phyloP scores from a whole-genome alignment of 2,797 vertebrate genomes.

The Alauda arvensis region DNA sequence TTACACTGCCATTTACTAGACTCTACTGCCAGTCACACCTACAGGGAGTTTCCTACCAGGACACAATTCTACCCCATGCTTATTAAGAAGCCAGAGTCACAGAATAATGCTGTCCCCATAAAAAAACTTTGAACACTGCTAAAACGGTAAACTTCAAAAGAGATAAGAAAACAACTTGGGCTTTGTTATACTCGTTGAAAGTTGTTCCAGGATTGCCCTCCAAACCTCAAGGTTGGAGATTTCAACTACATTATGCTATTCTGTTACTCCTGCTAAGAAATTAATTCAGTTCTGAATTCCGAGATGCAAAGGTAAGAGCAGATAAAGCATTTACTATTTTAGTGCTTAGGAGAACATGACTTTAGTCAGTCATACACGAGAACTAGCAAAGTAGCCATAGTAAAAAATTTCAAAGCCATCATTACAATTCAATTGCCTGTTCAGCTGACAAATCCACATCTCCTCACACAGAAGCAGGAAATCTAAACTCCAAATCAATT shows the following conservation, averaged over 20 bases:
- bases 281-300: background rate
- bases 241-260: background rate
- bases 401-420: background rate
- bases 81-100: background rate
- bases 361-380: background rate
- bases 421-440: background rate
- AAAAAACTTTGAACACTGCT: background rate
- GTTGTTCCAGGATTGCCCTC: background rate
- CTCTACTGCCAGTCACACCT: background rate
- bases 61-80: fast-evolving
- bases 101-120: background rate
- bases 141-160: background rate
- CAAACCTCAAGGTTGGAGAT: background rate
- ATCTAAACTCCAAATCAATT: background rate
- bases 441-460: background rate
- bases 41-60: background rate
- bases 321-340: background rate
- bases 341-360: background rate
- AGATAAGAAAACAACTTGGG: background rate
- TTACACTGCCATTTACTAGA: background rate
- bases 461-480: background rate
- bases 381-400: background rate
- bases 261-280: background rate
- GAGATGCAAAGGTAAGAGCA: background rate
- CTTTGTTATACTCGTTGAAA: background rate